A percentile compares a stretch with the other conserved stretches of the same genome.
Evolutionary conservation across 92 coral and sea anemone species (phyloP).

Genomic region (Ricordea florida): DNA sequence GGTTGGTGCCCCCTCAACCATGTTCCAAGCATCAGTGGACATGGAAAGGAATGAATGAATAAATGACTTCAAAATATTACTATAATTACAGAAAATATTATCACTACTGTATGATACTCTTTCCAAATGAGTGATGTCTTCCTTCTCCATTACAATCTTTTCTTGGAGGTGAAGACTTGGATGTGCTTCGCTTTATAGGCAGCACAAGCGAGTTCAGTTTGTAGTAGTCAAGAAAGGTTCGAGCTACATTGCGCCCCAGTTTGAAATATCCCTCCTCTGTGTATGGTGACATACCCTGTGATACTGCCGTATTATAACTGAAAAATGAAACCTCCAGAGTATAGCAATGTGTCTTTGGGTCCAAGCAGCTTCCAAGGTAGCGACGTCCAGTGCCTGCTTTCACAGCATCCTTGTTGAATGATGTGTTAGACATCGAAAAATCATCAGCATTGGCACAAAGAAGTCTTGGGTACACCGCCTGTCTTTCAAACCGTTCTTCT

Average conservation of each 20-base stretch:
- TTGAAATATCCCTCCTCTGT: conserved; percentile 93
- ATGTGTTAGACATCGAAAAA: conserved; percentile 94
- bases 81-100: neutral
- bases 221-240: conserved; percentile 93
- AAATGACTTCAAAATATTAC: neutral
- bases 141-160: conserved; percentile 39
- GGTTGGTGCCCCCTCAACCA: no score
- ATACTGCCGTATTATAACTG: conserved; percentile 77
- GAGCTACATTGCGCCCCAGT: conserved; percentile 94
- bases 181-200: conserved; percentile 37
- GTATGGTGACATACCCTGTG: conserved; percentile 84
- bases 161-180: conserved; percentile 39
- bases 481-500: conserved; percentile 95
- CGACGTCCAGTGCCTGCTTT: conserved; percentile 99
- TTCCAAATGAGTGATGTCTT: neutral
- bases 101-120: no score
- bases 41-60: neutral
- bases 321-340: conserved; percentile 97
- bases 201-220: conserved; percentile 77
- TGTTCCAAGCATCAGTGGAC: neutral
- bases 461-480: conserved; percentile 89
- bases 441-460: conserved; percentile 97
- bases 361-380: conserved; percentile 87
- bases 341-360: conserved; percentile 96
- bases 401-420: conserved; percentile 94